Evolutionary conservation across 2,888 invertebrate species (phyloP).

Genomic region (Sminthurides aquaticus): DNA sequence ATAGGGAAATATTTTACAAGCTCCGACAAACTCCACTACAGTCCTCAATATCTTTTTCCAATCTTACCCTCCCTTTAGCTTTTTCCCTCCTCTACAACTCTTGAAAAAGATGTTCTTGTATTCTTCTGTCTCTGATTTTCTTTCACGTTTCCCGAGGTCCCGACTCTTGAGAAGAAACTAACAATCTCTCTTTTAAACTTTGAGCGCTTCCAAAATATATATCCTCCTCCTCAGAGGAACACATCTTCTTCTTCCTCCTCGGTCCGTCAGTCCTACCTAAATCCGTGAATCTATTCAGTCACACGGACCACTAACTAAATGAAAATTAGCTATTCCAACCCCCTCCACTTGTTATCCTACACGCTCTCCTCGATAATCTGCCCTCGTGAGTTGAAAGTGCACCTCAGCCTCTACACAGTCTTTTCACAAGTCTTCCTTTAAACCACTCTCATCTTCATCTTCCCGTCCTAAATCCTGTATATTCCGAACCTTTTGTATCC

Average conservation of each 20-base stretch:
- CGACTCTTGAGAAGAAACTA: background rate
- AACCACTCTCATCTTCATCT: no score
- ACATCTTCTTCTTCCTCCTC: background rate
- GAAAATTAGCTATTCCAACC: background rate
- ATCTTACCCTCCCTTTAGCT: background rate
- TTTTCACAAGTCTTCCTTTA: constrained; percentile 23
- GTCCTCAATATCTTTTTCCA: background rate
- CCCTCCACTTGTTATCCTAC: background rate
- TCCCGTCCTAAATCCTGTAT: no score
- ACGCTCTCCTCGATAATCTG: no score
- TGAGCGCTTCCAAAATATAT: background rate
- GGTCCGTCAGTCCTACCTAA: background rate
- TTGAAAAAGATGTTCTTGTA: background rate
- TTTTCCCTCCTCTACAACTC: background rate
- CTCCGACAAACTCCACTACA: background rate
- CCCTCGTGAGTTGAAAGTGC: no score
- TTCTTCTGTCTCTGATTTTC: background rate
- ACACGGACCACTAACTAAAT: background rate
- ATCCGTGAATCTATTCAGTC: background rate
- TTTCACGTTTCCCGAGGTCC: background rate
- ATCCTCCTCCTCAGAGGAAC: background rate
- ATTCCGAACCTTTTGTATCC: no score
- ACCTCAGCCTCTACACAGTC: no score
- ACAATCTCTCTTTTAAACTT: background rate
- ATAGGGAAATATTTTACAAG: background rate